Evolutionary conservation across 1,140 invertebrate species (phyloP).

Genomic region (Drosophila setifemur): DNA sequence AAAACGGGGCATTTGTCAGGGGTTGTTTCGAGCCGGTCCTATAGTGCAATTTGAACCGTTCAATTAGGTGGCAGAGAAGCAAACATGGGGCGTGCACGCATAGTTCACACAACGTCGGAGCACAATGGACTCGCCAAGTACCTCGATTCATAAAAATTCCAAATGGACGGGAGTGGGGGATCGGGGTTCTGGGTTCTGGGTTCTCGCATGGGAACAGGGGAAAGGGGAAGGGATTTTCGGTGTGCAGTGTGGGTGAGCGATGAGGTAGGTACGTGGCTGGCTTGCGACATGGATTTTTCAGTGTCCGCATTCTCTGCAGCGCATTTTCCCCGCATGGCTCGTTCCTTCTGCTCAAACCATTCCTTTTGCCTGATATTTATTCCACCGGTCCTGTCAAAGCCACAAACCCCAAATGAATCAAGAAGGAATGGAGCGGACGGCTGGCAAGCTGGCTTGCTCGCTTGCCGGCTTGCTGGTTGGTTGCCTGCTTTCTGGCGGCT

Average conservation of each 20-base stretch:
- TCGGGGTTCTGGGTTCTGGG: too few relatives aligned
- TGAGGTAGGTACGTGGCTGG: slow-evolving; percentile 26
- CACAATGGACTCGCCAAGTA: slow-evolving; percentile 13
- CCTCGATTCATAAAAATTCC: slow-evolving; percentile 16
- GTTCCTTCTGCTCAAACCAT: background rate
- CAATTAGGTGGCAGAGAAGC: slow-evolving; percentile 48
- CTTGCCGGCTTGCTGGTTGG: too few relatives aligned
- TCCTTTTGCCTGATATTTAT: too few relatives aligned
- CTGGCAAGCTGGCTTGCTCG: too few relatives aligned
- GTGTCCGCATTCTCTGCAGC: background rate
- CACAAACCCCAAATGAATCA: slow-evolving; percentile 25
- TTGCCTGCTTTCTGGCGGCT: too few relatives aligned
- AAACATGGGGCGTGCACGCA: slow-evolving; percentile 16
- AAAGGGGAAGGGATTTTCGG: too few relatives aligned
- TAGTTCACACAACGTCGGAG: background rate
- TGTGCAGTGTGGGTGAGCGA: slow-evolving; percentile 32
- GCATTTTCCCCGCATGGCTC: slow-evolving; percentile 6
- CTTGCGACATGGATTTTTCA: slow-evolving; percentile 11
- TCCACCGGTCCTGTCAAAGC: slow-evolving; percentile 55
- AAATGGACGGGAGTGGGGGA: slow-evolving; percentile 5
- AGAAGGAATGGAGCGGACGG: slow-evolving; percentile 1
- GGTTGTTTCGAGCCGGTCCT: slow-evolving; percentile 18
- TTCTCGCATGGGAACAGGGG: too few relatives aligned
- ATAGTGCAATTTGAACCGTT: slow-evolving; percentile 45
- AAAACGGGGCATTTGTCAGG: slow-evolving; percentile 1